Base-by-base conservation (phyloP, 1,140 invertebrate species). In the Penaeus chinensis region DNA sequence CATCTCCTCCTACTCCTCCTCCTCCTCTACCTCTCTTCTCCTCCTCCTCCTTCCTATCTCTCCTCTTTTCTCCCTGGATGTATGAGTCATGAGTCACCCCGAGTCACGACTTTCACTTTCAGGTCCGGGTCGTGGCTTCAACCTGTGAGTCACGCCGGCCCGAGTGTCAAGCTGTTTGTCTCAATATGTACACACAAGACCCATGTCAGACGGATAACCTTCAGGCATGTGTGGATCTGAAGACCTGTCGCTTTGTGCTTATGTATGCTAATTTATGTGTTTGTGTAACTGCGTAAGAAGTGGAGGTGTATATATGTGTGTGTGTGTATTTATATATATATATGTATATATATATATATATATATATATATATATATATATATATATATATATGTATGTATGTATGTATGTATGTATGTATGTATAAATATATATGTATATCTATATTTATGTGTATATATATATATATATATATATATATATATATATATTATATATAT, bases 291-390 rank as follows among this genome's bases (percentile, higher is more conserved):
- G 54, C 54, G 54, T 54, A 54, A 54, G 54, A 54, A 54, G 54
- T 74, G n/a, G 19, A 74, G 19, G 37, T 18, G 18, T 37, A 32
- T 74, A 32, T 24, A 27, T 11, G 20, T 24, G 5, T 24, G 20
- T n/a, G 11, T 54, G 54, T 54, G 2, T 74, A 37, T 74, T 37
- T 74, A 74, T 74, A 74, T 74, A 74, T 74, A 32, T 74, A 74
- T 74, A 74, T 74, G 37, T 74, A 74, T 74, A 74, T 32, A 74
- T 74, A 74, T 74, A 74, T 74, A 74, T 74, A 74, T 74, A 74
- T 74, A 74, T 74, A 74, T 74, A 74, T 74, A 74, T 74, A 74
- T 74, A 74, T 54, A 27, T 74, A 74, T 74, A 74, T 74, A 74
- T 27, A 74, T 74, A 74, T 74, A 74, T 74, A 74, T 74, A 74